Evolutionary conservation across 2,797 vertebrate genomes (phyloP).

Genomic region (Tapera naevia): DNA sequence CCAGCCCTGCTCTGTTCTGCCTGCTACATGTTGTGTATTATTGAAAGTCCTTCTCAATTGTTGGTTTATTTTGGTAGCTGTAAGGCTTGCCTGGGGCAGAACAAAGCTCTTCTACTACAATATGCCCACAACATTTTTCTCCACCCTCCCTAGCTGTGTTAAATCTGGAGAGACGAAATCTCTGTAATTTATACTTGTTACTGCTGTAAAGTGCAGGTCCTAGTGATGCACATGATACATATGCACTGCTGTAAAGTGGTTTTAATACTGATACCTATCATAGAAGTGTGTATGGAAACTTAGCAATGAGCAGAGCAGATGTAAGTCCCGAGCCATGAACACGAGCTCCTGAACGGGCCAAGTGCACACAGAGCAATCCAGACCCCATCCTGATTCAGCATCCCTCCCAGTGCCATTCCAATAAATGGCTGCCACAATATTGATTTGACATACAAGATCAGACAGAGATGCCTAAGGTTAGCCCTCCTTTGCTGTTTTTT

Average conservation of each 20-base stretch:
- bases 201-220: background rate
- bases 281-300: rapidly evolving
- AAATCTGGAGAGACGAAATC: background rate
- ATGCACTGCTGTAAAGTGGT: background rate
- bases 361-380: background rate
- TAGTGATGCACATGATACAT: rapidly evolving
- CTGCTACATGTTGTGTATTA: background rate
- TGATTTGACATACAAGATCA: background rate
- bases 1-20: background rate
- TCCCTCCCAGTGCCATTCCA: background rate
- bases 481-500: background rate
- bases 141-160: background rate
- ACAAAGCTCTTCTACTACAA: background rate
- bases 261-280: rapidly evolving
- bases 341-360: background rate
- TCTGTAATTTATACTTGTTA: background rate
- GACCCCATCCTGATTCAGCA: rapidly evolving
- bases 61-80: background rate
- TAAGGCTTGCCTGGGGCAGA: background rate
- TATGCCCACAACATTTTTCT: background rate
- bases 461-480: background rate
- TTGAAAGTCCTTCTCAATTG: background rate
- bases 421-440: background rate
- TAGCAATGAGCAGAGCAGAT: background rate
- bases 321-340: background rate